Conservation (phyloP, 2,797 vertebrate genomes). For the Sebastes ruberrimus region DNA sequence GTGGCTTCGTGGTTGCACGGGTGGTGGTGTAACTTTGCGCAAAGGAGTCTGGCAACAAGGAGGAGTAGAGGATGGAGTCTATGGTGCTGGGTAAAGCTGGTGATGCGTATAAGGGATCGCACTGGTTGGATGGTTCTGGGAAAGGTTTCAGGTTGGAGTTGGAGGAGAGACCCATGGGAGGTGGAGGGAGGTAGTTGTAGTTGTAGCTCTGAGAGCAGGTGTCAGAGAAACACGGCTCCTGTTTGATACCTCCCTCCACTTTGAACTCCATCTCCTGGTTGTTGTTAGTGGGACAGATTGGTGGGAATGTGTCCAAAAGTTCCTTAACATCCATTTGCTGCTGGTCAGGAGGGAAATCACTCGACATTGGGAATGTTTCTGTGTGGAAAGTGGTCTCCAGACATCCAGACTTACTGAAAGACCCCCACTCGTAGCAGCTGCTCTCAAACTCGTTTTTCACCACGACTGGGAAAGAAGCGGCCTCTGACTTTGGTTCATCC, state of each 20-base stretch:
- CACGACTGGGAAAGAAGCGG: conserved; percentile 85
- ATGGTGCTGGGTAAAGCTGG: conserved; percentile 79
- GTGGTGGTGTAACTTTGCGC: conserved; percentile 84
- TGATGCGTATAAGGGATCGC: conserved; percentile 79
- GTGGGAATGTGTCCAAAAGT: conserved; percentile 85
- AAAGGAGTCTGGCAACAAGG: conserved; percentile 75
- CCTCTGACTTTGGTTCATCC: conserved; percentile 78
- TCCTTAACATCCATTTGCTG: conserved; percentile 88
- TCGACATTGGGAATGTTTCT: conserved; percentile 85
- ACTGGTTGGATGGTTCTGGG: conserved; percentile 78
- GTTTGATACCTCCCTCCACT: conserved; percentile 83
- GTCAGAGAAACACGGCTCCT: conserved; percentile 85
- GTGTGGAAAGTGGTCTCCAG: conserved; percentile 84
- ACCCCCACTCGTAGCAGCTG: conserved; percentile 92
- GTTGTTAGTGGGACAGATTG: conserved; percentile 69
- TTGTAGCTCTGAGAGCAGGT: conserved; percentile 83
- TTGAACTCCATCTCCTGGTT: conserved; percentile 85
- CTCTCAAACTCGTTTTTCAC: conserved; percentile 92
- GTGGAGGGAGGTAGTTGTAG: conserved; percentile 79
- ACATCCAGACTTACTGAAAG: conserved; percentile 82
- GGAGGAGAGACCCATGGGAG: conserved; percentile 79
- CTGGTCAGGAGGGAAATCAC: conserved; percentile 82
- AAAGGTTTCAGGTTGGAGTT: conserved; percentile 82
- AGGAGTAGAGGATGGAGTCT: conserved; percentile 83
- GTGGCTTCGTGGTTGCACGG: conserved; percentile 82